A percentile compares a stretch with the other conserved stretches of the same genome.
phyloP scores from a whole-genome alignment of 2,113 vertebrate genomes.

The Sinocyclocheilus grahami region DNA sequence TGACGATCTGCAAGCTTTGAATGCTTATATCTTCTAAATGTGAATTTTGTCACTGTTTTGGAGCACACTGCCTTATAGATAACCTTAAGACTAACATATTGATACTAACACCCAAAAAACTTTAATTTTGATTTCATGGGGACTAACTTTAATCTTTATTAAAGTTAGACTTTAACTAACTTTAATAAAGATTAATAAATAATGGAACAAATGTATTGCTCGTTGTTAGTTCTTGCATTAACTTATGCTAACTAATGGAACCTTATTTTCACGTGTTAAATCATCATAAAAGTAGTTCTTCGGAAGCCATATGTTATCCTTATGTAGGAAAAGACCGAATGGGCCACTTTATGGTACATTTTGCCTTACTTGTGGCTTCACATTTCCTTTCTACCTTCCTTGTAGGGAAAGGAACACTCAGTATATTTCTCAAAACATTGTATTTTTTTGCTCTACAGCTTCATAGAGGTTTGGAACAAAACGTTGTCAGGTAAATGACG shows the following conservation, averaged over 20 bases:
- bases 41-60: too few relatives aligned
- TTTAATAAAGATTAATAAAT: not conserved
- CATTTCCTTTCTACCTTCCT: not conserved
- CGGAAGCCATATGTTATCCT: not conserved
- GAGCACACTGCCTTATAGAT: too few relatives aligned
- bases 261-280: not conserved
- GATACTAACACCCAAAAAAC: too few relatives aligned
- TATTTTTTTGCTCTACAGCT: not conserved
- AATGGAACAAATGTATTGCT: not conserved
- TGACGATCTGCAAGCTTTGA: too few relatives aligned
- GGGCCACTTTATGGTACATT: not conserved
- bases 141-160: too few relatives aligned
- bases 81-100: too few relatives aligned
- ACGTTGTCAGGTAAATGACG: not conserved
- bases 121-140: too few relatives aligned
- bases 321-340: not conserved
- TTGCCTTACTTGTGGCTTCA: not conserved
- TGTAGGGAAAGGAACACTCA: not conserved
- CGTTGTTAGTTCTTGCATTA: too few relatives aligned
- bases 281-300: not conserved
- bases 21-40: too few relatives aligned
- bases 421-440: not conserved
- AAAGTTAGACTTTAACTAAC: not conserved
- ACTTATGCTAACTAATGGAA: not conserved
- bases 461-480: not conserved